Evolutionary conservation across 2,797 vertebrate genomes (phyloP).

Genomic region (Avahi laniger): DNA sequence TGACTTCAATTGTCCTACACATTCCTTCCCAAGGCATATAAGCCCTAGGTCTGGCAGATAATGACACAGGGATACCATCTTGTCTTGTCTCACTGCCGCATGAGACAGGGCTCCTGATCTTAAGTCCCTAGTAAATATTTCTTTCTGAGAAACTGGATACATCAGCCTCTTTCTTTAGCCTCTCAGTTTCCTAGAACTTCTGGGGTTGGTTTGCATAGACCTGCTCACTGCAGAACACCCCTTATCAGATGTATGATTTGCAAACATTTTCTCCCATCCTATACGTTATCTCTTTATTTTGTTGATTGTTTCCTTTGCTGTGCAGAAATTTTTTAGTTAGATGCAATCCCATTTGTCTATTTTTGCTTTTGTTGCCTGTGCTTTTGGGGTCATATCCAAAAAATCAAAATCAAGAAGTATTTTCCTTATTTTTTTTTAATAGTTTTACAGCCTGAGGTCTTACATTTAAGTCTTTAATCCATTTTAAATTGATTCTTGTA

Average conservation of each 20-base stretch:
- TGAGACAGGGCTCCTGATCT: not conserved
- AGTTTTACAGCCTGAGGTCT: not conserved
- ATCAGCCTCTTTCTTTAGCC: too few relatives aligned
- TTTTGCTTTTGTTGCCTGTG: not conserved
- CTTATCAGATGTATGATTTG: not conserved
- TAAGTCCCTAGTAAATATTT: not conserved
- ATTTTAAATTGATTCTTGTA: not conserved
- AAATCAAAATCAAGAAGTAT: not conserved
- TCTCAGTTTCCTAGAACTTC: not conserved
- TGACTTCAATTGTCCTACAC: not conserved
- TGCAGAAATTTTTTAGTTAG: not conserved
- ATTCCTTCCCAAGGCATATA: not conserved
- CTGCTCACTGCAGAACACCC: too few relatives aligned
- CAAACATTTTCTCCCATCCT: not conserved
- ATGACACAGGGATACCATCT: not conserved
- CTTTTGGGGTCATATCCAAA: not conserved
- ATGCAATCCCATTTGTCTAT: not conserved
- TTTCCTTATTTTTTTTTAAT: not conserved
- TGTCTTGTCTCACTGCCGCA: not conserved
- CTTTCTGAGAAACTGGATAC: too few relatives aligned
- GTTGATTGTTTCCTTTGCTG: not conserved
- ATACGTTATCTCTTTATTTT: not conserved
- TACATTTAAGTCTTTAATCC: not conserved
- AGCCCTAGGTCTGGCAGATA: not conserved
- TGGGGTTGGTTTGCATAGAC: too few relatives aligned